A percentile compares a stretch with the other conserved stretches of the same genome.
These are phyloP conservation scores for Chaenogobius annularis DNA, from an alignment of 2,113 vertebrate genomes.

Conservation along the genomic window DNA sequence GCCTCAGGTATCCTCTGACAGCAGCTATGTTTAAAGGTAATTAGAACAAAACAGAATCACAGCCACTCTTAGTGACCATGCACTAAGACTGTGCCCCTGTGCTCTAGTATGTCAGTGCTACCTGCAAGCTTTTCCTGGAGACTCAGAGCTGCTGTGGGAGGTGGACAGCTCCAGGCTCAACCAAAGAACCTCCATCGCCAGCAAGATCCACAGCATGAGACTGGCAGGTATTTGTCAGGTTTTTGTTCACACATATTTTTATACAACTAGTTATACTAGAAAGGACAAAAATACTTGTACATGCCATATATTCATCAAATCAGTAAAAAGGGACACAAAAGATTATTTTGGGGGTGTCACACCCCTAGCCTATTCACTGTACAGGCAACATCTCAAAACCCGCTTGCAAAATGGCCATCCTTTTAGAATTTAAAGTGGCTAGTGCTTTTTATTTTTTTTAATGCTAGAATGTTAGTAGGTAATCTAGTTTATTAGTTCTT, in stretches of 20 bases:
- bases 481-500: too few relatives aligned
- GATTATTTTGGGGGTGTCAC: too few relatives aligned
- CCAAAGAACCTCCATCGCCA: conserved; percentile 77
- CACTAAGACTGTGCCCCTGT: background rate
- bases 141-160: conserved; percentile 84
- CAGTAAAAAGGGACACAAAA: too few relatives aligned
- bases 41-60: background rate
- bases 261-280: background rate
- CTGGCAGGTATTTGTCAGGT: conserved; percentile 65
- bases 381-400: too few relatives aligned
- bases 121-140: conserved; percentile 79
- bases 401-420: too few relatives aligned
- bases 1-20: conserved; percentile 83
- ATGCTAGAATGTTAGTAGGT: too few relatives aligned
- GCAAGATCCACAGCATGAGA: conserved; percentile 66
- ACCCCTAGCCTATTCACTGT: too few relatives aligned
- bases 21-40: conserved; percentile 80
- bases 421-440: too few relatives aligned
- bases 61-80: background rate
- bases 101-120: conserved; percentile 85
- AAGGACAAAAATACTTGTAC: too few relatives aligned
- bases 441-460: too few relatives aligned
- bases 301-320: too few relatives aligned
- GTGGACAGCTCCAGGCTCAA: conserved; percentile 77
- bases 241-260: background rate